Evolutionary conservation across 1,140 invertebrate genomes (phyloP).

Genomic region (Hesperophylax magnus): DNA sequence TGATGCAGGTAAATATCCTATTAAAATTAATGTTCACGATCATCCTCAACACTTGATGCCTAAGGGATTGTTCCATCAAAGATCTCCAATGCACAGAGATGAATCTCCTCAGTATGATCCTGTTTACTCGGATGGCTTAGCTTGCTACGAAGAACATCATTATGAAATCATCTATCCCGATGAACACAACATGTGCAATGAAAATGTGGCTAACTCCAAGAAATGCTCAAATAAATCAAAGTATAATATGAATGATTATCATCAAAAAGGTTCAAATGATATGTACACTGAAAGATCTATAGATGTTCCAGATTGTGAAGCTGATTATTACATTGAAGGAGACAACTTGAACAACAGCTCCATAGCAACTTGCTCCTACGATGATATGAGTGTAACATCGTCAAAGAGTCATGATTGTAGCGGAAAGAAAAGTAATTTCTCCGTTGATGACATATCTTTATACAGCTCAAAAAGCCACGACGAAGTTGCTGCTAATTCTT

Average conservation of each 20-base stretch:
- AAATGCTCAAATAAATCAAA: conserved; percentile 43
- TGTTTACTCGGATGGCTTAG: conserved; percentile 63
- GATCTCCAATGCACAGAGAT: neutral
- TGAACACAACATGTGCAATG: conserved; percentile 53
- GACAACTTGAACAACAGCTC: conserved; percentile 56
- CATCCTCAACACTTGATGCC: conserved; percentile 25
- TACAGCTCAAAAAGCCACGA: conserved; percentile 72
- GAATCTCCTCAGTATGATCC: conserved; percentile 62
- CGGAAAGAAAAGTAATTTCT: conserved; percentile 58
- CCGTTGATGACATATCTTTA: conserved; percentile 70
- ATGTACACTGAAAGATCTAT: conserved; percentile 58
- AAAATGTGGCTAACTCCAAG: conserved; percentile 49
- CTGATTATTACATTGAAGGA: conserved; percentile 55
- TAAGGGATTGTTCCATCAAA: conserved; percentile 29
- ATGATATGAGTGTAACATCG: conserved; percentile 66
- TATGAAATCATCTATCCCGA: conserved; percentile 64
- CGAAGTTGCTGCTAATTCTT: conserved; percentile 61
- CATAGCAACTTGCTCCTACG: conserved; percentile 56
- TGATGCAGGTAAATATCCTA: conserved; percentile 39
- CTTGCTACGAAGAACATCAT: conserved; percentile 63
- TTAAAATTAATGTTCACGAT: conserved; percentile 36
- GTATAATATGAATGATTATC: conserved; percentile 41
- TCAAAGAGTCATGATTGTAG: conserved; percentile 61
- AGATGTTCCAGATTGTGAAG: conserved; percentile 60
- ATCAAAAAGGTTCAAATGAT: conserved; percentile 10